Conservation (phyloP, 2,797 vertebrate species). For the Macroramphosus scolopax region DNA sequence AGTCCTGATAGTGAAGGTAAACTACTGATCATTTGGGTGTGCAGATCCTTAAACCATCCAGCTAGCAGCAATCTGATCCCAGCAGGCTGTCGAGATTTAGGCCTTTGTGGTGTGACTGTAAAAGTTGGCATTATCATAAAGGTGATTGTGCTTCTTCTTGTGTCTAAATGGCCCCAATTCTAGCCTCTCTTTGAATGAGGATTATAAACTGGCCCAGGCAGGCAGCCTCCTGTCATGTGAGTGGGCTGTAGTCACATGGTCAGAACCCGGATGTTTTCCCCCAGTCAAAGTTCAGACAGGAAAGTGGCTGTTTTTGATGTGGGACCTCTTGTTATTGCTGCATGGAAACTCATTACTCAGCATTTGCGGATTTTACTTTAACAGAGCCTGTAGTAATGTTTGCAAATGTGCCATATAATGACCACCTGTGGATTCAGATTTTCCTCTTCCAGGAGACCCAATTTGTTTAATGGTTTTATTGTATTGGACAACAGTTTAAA, state of each 20-base stretch:
- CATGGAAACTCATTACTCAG: constrained; percentile 56
- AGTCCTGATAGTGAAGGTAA: too few species aligned
- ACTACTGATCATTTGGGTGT: background rate
- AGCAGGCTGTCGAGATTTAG: background rate
- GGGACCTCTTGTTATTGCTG: constrained; percentile 4
- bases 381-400: constrained; percentile 19
- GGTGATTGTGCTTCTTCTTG: background rate
- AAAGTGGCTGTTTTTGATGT: constrained; percentile 61
- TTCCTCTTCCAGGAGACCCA: too few species aligned
- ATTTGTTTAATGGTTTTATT: too few species aligned
- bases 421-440: background rate
- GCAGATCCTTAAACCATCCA: constrained; percentile 3
- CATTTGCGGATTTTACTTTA: constrained; percentile 34
- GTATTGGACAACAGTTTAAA: too few species aligned
- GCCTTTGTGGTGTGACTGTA: background rate
- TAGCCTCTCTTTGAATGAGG: constrained; percentile 26
- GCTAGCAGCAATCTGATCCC: background rate
- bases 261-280: constrained; percentile 71
- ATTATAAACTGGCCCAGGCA: constrained; percentile 25
- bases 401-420: constrained; percentile 4
- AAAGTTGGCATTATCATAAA: background rate
- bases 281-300: constrained; percentile 65
- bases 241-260: constrained; percentile 59
- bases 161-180: background rate
- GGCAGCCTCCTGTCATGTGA: constrained; percentile 71